Evolutionary conservation across 2,888 invertebrate species (phyloP), one percentile per base, ranked within the genome.

Genomic region (Leucophenga maculata): DNA sequence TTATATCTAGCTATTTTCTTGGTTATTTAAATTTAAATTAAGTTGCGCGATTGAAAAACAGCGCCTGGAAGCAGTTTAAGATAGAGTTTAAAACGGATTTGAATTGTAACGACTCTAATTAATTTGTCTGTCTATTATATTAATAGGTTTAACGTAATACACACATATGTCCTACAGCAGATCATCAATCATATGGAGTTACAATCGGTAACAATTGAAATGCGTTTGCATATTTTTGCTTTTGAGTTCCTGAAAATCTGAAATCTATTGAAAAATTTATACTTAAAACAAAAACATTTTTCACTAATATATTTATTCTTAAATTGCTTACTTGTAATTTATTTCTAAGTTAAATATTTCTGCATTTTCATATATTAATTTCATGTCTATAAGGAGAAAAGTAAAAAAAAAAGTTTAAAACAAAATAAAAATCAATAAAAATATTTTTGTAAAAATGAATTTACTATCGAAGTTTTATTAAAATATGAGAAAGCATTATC

Each of bases 71-170:
- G 48, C 48, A 20, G 16, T 11, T 20, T 20, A 52, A 52, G 14
- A 52, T 9, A 52, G 6, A 16, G 48, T 6, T 6, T 48, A 3
- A 52, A 52, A 11, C 18, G 8, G 4, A 22, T 26, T 11, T 55
- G 6, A 20, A 55, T 50, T 55, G 20, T 16, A 48, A 1, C 11
- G 14, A 16, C 16, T 48, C n/a, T 14, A 20, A 22, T 22, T 55
- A 18, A 32, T 75, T 80, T 77, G 73, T 81, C 81, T 72, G 79
- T 83, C 82, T 80, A 80, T 83, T 80, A 80, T 79, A 80, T 81
- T 83, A 83, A 80, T 80, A 80, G 79, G 82, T 70, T 80, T 75
- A 75, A 72, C 39, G n/a, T 72, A 55, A 20, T 13, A 9, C 14
- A 52, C 3, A 9, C 14, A 52, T 14, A 20, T 8, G 11, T 13